These are phyloP conservation scores for Anser brachyrhynchus DNA, from an alignment of 2,113 vertebrate species.

Conservation along the genomic window DNA sequence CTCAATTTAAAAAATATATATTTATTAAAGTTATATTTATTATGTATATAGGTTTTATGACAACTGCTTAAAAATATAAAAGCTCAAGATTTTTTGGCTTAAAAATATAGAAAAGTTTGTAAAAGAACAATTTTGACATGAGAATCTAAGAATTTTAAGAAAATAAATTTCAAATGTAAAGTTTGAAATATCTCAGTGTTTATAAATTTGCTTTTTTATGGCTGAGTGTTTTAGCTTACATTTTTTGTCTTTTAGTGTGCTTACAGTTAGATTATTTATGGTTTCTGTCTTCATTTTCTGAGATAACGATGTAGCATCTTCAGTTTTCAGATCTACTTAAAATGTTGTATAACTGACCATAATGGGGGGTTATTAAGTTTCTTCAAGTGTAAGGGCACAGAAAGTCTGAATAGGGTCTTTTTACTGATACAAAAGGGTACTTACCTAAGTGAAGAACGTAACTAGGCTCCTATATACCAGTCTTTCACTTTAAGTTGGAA, in stretches of 20 bases:
- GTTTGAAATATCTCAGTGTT: background rate
- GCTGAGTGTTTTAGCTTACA: background rate
- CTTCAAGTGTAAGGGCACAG: background rate
- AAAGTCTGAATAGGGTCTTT: background rate
- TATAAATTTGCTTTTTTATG: background rate
- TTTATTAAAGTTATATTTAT: background rate
- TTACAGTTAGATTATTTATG: background rate
- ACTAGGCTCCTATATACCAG: background rate
- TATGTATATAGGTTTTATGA: background rate
- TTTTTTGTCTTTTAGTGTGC: background rate
- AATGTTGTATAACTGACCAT: background rate
- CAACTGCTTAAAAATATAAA: background rate
- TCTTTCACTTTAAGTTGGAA: background rate
- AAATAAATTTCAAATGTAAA: background rate
- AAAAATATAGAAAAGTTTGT: background rate
- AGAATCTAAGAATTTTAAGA: background rate
- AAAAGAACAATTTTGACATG: background rate
- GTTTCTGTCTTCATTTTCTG: background rate
- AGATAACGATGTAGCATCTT: background rate
- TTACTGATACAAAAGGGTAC: background rate
- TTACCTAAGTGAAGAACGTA: background rate
- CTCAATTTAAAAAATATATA: background rate
- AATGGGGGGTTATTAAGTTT: background rate
- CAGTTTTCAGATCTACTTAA: background rate
- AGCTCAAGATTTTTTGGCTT: background rate